A percentile compares a stretch with the other conserved stretches of the same genome.
Conservation (phyloP, 2,113 vertebrate genomes). For the Triplophysa rosa region DNA sequence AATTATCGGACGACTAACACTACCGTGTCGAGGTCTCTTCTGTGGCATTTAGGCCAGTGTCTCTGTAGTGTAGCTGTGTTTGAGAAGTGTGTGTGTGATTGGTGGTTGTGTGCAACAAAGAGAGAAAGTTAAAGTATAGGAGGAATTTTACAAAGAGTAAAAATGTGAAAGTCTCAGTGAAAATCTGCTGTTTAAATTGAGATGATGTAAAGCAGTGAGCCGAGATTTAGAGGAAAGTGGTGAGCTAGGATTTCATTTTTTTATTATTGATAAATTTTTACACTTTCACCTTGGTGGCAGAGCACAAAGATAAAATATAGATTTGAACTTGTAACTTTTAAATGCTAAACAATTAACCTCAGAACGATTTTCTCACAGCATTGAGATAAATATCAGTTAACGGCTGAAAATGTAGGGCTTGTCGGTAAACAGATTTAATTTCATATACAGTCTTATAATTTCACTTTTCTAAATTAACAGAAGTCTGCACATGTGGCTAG, state of each 20-base stretch:
- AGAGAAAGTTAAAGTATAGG: neutral
- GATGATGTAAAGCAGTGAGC: neutral
- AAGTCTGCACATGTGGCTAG: neutral
- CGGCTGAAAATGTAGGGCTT: neutral
- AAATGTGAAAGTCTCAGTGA: neutral
- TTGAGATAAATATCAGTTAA: neutral
- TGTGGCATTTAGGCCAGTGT: slow-evolving; percentile 31
- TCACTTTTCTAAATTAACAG: neutral
- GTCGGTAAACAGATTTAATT: neutral
- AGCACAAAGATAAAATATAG: slow-evolving; percentile 27
- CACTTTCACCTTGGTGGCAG: slow-evolving; percentile 67
- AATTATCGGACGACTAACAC: slow-evolving; percentile 28
- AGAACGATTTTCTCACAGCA: neutral
- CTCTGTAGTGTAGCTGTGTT: neutral
- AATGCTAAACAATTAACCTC: slow-evolving; percentile 33
- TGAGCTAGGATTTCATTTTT: neutral
- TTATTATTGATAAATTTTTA: slow-evolving; percentile 58
- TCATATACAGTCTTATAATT: neutral
- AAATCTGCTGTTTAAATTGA: slow-evolving; percentile 7
- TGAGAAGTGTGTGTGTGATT: neutral
- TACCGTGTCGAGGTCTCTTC: slow-evolving; percentile 22
- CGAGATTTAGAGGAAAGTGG: neutral
- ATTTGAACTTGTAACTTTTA: slow-evolving; percentile 43
- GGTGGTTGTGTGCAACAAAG: neutral
- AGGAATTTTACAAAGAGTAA: neutral